Conservation (phyloP, 2,113 vertebrate species). For the Halcyon malimbica region DNA sequence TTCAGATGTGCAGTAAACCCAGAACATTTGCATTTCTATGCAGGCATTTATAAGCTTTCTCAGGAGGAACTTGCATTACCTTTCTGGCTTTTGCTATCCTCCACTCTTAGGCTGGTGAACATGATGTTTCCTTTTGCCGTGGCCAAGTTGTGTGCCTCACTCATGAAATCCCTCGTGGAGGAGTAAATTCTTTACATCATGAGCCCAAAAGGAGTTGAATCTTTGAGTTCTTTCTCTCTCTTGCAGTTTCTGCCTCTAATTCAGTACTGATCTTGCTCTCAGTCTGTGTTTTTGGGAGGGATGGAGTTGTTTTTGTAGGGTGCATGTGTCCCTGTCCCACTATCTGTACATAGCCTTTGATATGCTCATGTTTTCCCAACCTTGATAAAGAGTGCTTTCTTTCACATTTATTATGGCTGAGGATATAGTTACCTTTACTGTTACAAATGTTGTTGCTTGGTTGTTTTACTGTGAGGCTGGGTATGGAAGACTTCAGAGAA, state of each 20-base stretch:
- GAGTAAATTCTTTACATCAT: neutral
- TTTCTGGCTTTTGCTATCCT: neutral
- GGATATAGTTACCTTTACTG: neutral
- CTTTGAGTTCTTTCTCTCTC: neutral
- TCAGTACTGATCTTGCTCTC: neutral
- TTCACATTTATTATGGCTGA: neutral
- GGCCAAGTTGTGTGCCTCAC: neutral
- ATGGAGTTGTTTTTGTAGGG: neutral
- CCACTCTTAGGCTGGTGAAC: neutral
- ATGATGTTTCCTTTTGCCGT: neutral
- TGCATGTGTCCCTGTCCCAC: no score
- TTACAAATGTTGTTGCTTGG: neutral
- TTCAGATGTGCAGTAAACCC: neutral
- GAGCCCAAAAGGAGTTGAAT: neutral
- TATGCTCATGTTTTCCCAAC: neutral
- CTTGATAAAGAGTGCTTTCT: neutral
- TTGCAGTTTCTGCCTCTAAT: neutral
- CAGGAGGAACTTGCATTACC: neutral
- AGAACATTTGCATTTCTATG: neutral
- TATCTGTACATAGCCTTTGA: neutral
- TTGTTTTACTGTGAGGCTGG: accelerated
- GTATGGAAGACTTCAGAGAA: neutral
- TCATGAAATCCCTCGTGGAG: neutral
- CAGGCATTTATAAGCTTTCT: neutral
- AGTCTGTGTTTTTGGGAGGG: neutral